A percentile compares a stretch with the other conserved stretches of the same genome.
These are phyloP conservation scores for Suncus etruscus DNA, from an alignment of 2,113 vertebrate species.

Conservation along the genomic window DNA sequence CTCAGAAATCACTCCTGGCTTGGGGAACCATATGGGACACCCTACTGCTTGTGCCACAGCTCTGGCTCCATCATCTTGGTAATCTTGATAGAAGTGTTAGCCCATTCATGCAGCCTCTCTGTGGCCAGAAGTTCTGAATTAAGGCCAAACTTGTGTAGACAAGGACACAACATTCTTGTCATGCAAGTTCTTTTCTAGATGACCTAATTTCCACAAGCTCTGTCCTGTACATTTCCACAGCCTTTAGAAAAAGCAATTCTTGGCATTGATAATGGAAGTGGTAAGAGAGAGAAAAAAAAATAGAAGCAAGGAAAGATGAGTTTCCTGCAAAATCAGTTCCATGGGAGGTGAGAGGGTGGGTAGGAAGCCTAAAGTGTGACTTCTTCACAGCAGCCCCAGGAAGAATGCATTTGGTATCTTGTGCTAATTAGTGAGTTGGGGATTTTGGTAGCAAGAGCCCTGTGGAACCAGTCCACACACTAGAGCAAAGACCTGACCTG, in stretches of 20 bases:
- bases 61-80: no score
- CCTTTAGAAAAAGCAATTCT: slow-evolving; percentile 49
- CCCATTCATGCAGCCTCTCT: neutral
- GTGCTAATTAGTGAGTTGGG: no score
- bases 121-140: neutral
- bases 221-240: neutral
- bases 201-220: slow-evolving; percentile 13
- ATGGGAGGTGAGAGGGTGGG: neutral
- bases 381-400: neutral
- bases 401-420: neutral
- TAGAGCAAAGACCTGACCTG: no score
- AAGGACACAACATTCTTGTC: neutral
- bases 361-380: neutral
- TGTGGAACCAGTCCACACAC: no score
- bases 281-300: slow-evolving; percentile 45
- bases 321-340: slow-evolving; percentile 20
- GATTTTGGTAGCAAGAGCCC: no score
- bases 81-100: neutral
- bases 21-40: no score
- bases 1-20: no score
- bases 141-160: neutral
- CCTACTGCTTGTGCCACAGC: no score
- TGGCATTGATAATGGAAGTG: slow-evolving; percentile 52
- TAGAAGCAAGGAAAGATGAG: slow-evolving; percentile 36
- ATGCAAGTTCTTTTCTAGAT: neutral